Conservation (phyloP, 2,797 vertebrate species). For the Aldrovandia affinis region DNA sequence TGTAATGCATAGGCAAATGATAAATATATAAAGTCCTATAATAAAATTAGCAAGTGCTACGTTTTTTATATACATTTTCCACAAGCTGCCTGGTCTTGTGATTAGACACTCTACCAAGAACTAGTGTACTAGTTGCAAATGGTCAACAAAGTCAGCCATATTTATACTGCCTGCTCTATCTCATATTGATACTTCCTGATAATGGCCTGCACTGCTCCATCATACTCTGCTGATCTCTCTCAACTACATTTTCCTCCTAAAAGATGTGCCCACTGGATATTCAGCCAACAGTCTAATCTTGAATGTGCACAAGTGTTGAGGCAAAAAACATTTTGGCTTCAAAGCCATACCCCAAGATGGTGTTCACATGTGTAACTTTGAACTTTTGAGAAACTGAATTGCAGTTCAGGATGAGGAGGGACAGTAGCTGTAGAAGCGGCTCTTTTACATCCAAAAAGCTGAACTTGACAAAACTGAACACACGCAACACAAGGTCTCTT, state of each 20-base stretch:
- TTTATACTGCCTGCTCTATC: not conserved
- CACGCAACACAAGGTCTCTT: constrained; percentile 39
- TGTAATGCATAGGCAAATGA: no score
- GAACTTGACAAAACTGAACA: not conserved
- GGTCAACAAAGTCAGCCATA: not conserved
- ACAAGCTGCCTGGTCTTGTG: not conserved
- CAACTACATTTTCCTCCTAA: not conserved
- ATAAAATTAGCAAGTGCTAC: not conserved
- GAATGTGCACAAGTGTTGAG: not conserved
- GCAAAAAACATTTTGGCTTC: not conserved
- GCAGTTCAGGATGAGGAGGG: not conserved
- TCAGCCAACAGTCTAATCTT: not conserved
- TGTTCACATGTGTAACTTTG: not conserved
- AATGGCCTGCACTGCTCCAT: not conserved
- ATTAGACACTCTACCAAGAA: not conserved
- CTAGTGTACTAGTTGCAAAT: not conserved
- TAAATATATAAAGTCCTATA: no score
- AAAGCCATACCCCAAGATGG: not conserved
- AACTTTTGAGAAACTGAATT: not conserved
- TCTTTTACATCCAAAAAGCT: not conserved
- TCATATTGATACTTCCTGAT: not conserved
- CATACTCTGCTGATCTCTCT: not conserved
- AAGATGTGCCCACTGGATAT: not conserved
- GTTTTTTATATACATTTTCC: not conserved
- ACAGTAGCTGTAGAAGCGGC: not conserved